These are phyloP conservation scores for Nephrotoma flavescens DNA, from an alignment of 2,888 invertebrate genomes.

Conservation along the genomic window DNA sequence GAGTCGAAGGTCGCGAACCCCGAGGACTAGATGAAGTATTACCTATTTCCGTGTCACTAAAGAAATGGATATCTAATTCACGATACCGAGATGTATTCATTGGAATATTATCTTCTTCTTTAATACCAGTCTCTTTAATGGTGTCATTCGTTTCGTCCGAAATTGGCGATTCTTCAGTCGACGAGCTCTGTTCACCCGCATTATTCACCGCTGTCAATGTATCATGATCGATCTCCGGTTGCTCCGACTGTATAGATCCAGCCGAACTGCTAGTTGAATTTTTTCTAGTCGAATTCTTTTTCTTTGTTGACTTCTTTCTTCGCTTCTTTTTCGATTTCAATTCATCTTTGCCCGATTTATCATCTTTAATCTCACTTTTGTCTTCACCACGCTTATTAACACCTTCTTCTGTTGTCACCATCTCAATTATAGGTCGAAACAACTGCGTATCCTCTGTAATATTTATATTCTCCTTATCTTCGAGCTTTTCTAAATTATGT, in stretches of 20 bases:
- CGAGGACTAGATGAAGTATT: conserved; percentile 35
- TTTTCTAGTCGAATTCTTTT: conserved; percentile 61
- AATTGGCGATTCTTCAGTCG: conserved; percentile 26
- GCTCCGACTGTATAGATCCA: conserved; percentile 20
- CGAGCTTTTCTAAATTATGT: background rate
- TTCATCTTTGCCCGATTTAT: conserved; percentile 36
- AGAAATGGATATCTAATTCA: conserved; percentile 69
- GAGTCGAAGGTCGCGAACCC: conserved; percentile 61
- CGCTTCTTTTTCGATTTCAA: conserved; percentile 45
- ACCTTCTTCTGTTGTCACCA: background rate
- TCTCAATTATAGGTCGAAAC: background rate
- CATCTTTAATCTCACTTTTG: conserved; percentile 18
- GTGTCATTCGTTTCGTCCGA: conserved; percentile 16
- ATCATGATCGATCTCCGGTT: conserved; percentile 19
- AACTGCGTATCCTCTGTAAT: background rate
- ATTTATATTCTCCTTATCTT: background rate
- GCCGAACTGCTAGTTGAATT: conserved; percentile 35
- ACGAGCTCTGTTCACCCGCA: conserved; percentile 18
- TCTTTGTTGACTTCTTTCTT: conserved; percentile 63
- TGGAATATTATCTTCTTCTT: conserved; percentile 6
- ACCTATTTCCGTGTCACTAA: conserved; percentile 85
- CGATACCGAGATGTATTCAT: conserved; percentile 28
- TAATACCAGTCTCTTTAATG: conserved; percentile 17
- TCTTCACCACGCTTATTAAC: background rate
- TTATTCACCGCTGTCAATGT: conserved; percentile 19